Evolutionary conservation across 2,113 vertebrate species (phyloP).

Genomic region (Archilochus colubris): DNA sequence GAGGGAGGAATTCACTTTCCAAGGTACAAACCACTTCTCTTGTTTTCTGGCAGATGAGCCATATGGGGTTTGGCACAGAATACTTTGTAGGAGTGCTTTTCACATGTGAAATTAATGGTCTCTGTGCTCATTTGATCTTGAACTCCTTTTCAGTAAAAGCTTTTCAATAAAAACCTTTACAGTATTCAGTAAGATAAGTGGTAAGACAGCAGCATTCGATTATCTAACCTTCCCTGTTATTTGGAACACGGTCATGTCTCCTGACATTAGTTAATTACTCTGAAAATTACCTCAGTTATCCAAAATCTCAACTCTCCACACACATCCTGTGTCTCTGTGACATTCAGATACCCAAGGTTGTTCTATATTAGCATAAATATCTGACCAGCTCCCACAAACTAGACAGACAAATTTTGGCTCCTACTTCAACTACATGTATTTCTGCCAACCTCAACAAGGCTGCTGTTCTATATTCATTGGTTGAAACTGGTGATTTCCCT

Average conservation of each 20-base stretch:
- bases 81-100: not conserved
- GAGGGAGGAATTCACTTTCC: not conserved
- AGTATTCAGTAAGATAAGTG: conserved; percentile 58
- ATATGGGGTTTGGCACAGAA: conserved; percentile 30
- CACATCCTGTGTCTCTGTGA: conserved; percentile 52
- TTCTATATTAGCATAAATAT: conserved; percentile 54
- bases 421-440: not conserved
- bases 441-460: not conserved
- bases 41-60: not conserved
- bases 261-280: conserved; percentile 66
- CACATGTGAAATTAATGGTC: conserved; percentile 18
- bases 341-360: conserved; percentile 63
- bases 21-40: not conserved
- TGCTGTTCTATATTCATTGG: not conserved
- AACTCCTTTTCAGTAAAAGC: conserved; percentile 60
- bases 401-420: conserved; percentile 9
- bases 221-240: conserved; percentile 59
- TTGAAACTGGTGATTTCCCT: not conserved
- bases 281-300: conserved; percentile 68
- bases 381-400: conserved; percentile 45
- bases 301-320: conserved; percentile 50
- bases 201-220: conserved; percentile 55
- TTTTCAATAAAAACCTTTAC: conserved; percentile 63
- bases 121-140: conserved; percentile 28
- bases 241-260: conserved; percentile 56